Evolutionary conservation across 2,797 vertebrate genomes (phyloP).

Genomic region (Potorous gilbertii): DNA sequence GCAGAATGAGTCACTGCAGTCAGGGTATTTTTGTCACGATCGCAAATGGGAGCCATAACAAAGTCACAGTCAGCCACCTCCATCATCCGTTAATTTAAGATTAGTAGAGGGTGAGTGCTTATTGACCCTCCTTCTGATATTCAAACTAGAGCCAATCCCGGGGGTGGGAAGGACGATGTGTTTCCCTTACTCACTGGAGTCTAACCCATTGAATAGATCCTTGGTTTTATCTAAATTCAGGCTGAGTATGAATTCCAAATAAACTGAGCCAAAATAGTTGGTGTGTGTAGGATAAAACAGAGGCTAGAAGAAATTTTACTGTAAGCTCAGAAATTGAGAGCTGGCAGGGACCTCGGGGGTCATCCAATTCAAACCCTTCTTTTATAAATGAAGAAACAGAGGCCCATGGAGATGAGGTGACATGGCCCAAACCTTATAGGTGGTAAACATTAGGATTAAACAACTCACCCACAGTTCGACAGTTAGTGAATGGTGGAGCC

Average conservation of each 20-base stretch:
- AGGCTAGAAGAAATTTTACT: neutral
- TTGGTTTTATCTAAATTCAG: constrained; percentile 8
- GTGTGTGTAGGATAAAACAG: neutral
- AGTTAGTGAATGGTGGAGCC: neutral
- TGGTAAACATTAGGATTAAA: neutral
- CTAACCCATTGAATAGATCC: neutral
- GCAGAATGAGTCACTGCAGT: constrained; percentile 64
- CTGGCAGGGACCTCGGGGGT: neutral
- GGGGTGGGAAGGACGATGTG: neutral
- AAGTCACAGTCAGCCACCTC: neutral
- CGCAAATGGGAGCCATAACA: constrained; percentile 49
- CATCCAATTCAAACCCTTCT: neutral
- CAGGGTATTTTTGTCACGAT: constrained; percentile 65
- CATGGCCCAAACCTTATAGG: neutral
- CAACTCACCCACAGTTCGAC: neutral
- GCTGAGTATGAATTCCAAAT: neutral
- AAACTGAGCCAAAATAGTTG: constrained; percentile 3
- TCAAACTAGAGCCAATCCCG: neutral
- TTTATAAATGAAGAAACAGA: neutral
- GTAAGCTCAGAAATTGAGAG: neutral
- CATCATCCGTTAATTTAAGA: neutral
- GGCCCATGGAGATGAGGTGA: neutral
- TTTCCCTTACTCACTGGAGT: neutral
- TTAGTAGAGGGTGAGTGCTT: neutral
- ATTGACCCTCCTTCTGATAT: neutral